Base-by-base conservation (phyloP, 2,888 invertebrate genomes). In the Ophion costatus region DNA sequence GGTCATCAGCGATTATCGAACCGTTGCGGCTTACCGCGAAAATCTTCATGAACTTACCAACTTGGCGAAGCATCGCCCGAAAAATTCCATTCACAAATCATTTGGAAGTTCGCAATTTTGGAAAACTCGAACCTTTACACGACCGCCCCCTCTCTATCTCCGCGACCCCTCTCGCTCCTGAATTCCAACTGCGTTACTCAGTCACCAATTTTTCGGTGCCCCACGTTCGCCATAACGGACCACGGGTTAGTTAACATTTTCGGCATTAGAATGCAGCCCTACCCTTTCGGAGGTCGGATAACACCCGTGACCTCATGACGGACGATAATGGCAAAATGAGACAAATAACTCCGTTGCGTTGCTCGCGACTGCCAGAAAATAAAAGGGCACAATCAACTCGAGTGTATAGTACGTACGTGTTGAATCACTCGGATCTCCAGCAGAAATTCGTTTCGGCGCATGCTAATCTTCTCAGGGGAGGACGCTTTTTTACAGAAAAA, bases 241-340 rank as follows among this genome's bases (percentile, higher is more conserved):
- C 14, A 14, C 51, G 22, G 33, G 20, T 78, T 82, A 45, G 67
- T 81, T 81, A 56, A 71, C 67, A 57, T 64, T 66, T 76, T 33
- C 24, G 66, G 38, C 29, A 38, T 70, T n/a, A 17, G 20, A 73
- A 66, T 73, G 74, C 73, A 78, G 14, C 61, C 59, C 63, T 22
- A 11, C 38, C 56, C 63, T 61, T 69, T 51, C 67, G 33, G 9
- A 78, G 63, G 69, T 42, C 22, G 69, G 22, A 64, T 20, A 69
- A 29, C 42, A 64, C 24, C n/a, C 56, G 57, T 22, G 22, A 51
- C 45, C 61, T 45, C 7, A 38, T 38, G 64, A 33, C 14, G 74
- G 33, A 59, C 64, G 67, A 69, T 84, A 81, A 78, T 74, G 42
- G 69, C 42, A 0, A 61, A 61, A 74, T 63, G 74, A 61, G 9